Evolutionary conservation across 2,888 invertebrate species (phyloP), one percentile per base, ranked within the genome.

Genomic region (Scaptomyza reducta): DNA sequence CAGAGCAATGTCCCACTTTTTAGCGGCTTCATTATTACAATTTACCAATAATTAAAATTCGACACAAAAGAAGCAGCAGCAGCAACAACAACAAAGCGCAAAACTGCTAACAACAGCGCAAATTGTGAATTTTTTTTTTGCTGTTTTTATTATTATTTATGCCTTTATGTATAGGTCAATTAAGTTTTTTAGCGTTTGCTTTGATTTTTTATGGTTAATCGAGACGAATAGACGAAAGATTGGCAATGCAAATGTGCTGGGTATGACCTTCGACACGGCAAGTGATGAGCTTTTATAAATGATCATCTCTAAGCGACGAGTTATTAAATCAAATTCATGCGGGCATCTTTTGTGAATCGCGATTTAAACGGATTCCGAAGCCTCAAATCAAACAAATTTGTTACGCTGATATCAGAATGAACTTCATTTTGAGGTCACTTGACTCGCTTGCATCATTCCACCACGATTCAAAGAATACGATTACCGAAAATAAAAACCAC

Each of bases 11-110:
- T 60, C 70, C 85, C 85, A 83, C 64, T 82, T 83, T 65, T 62
- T 33, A 13, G 3, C 16, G 56, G 51, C 63, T 58, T 74, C 50
- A 77, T 59, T 70, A 75, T 57, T 58, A 59, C 70, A 73, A 69
- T 77, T 82, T 70, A 74, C 74, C 78, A 82, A 84, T 82, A 71
- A 74, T 71, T 73, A 68, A 80, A 82, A 84, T 69, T 64, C 72
- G 80, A 79, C 55, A 67, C 75, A 74, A 77, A 77, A 76, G 60
- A 59, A 62, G 55, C 64, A 46, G 47, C n/a, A n/a, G n/a, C n/a
- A n/a, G n/a, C n/a, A n/a, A n/a, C n/a, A n/a, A n/a, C n/a, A n/a
- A n/a, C n/a, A n/a, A n/a, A n/a, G n/a, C 45, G 25, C 53, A 40
- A 74, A 79, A 68, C 51, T 79, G 82, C 84, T 69, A 67, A 54